phyloP scores from a whole-genome alignment of 1,140 invertebrate genomes.

The Neuroterus valhalla region DNA sequence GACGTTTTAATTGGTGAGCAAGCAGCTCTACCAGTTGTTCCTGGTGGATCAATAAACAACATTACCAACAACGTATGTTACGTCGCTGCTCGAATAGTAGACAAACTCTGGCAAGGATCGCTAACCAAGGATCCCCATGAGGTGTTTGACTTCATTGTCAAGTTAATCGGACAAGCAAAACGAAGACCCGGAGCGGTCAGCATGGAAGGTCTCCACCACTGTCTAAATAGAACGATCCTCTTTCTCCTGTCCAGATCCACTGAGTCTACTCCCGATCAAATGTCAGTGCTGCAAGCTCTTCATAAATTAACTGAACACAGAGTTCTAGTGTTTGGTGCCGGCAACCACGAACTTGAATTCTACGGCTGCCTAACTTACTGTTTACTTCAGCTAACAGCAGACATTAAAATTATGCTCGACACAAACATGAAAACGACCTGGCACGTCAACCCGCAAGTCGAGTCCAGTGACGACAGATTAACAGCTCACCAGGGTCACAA shows the following conservation, averaged over 20 bases:
- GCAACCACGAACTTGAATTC: conserved; percentile 96
- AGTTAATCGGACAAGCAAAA: conserved; percentile 92
- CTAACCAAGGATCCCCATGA: conserved; percentile 93
- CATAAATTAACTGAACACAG: conserved; percentile 93
- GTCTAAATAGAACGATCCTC: conserved; percentile 94
- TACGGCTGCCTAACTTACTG: conserved; percentile 97
- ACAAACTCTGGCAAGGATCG: conserved; percentile 96
- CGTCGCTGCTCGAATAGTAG: conserved; percentile 92
- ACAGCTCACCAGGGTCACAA: conserved; percentile 89
- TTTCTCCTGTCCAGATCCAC: conserved; percentile 94
- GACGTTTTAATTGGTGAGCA: conserved; percentile 92
- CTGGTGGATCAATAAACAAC: conserved; percentile 85
- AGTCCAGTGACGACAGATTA: conserved; percentile 84
- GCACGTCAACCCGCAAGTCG: conserved; percentile 89
- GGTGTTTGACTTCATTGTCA: conserved; percentile 96
- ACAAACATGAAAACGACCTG: conserved; percentile 88
- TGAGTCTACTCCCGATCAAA: conserved; percentile 91
- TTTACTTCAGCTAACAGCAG: conserved; percentile 93
- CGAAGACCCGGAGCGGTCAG: conserved; percentile 83
- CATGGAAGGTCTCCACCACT: conserved; percentile 92
- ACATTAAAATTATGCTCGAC: conserved; percentile 90
- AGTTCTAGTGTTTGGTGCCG: conserved; percentile 91
- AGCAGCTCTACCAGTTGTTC: conserved; percentile 84
- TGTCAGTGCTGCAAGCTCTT: conserved; percentile 92
- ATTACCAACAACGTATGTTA: conserved; percentile 95